Percentiles rank a stretch among this genome's conserved stretches.
These are phyloP conservation scores for Drosophila neonasuta DNA, from an alignment of 2,888 invertebrate genomes.

Conservation along the genomic window DNA sequence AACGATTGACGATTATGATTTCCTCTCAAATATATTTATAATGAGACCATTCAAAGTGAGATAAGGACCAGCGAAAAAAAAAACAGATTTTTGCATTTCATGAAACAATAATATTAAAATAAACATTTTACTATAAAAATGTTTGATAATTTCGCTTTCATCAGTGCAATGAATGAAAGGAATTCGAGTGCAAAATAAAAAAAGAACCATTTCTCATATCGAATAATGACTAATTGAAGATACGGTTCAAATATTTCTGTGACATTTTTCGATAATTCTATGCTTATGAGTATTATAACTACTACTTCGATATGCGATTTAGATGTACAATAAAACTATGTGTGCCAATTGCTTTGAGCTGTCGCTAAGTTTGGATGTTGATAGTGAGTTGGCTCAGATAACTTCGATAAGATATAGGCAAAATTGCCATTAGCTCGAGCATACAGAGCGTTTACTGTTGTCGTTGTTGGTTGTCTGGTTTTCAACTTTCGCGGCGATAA, in stretches of 20 bases:
- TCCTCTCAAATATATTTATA: background rate
- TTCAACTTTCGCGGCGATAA: slow-evolving; percentile 36
- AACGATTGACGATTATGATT: slow-evolving; percentile 2
- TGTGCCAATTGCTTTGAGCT: background rate
- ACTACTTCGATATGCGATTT: background rate
- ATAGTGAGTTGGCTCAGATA: slow-evolving; percentile 15
- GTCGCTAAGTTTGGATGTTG: slow-evolving; percentile 12
- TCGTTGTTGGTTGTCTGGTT: slow-evolving; percentile 14
- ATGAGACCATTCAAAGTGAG: background rate
- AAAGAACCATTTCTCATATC: background rate
- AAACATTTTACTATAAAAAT: background rate
- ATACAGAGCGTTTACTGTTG: slow-evolving; percentile 17
- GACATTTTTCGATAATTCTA: background rate
- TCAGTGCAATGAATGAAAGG: no score
- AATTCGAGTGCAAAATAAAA: background rate
- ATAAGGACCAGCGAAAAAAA: background rate
- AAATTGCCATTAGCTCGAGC: slow-evolving; percentile 9
- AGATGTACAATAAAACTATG: background rate
- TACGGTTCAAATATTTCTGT: background rate
- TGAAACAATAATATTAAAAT: slow-evolving; percentile 1
- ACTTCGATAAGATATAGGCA: slow-evolving; percentile 35
- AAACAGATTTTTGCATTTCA: background rate
- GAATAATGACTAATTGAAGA: background rate
- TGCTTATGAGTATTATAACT: background rate
- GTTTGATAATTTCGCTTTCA: background rate